Base-by-base conservation (phyloP, 2,113 vertebrate species). In the Oreochromis tanganicae region DNA sequence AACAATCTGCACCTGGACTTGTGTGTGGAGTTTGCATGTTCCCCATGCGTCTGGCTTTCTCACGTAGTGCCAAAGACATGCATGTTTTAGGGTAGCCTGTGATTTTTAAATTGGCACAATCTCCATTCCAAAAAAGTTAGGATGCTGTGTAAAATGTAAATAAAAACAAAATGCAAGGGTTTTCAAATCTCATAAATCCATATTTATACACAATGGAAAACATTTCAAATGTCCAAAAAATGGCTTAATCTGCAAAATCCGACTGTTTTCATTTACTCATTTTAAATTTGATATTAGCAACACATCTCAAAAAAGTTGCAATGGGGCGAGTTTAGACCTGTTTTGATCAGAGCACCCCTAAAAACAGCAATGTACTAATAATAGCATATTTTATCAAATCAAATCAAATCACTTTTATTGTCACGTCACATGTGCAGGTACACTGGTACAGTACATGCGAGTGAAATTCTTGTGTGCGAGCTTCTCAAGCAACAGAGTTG, bases 281-380 rank as follows among this genome's bases (percentile, higher is more conserved):
- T 38, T 1, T 66, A 7, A 66, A 66, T 38, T 38, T 66, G 32
- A 66, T 38, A 7, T 36, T 66, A 66, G 19, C 34, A 66, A 66
- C 61, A 38, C 2, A 66, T 1, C 17, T 38, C 34, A 38, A 38
- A 66, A 66, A 38, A 21, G 6, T 2, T 38, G 34, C 4, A 0
- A 38, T 38, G 6, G 19, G 61, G 19, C 1, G 4, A 36, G 17
- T 63, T 63, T 7, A 63, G 59, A 63, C 32, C 17, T 0, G 9
- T 3, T 61, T 61, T 61, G 57, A 61, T 13, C 56, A 59, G 13
- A 59, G 29, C 57, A 5, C 27, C 59, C 59, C 32, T 63, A 63
- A 63, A 34, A 61, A 61, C 57, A 61, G 29, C 29, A 34, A 34
- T 61, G 29, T 36, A 63, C 16, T 63, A 34, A 34, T 63, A 36